Base-by-base conservation (phyloP, 1,140 invertebrate genomes). In the Monochamus saltuarius region DNA sequence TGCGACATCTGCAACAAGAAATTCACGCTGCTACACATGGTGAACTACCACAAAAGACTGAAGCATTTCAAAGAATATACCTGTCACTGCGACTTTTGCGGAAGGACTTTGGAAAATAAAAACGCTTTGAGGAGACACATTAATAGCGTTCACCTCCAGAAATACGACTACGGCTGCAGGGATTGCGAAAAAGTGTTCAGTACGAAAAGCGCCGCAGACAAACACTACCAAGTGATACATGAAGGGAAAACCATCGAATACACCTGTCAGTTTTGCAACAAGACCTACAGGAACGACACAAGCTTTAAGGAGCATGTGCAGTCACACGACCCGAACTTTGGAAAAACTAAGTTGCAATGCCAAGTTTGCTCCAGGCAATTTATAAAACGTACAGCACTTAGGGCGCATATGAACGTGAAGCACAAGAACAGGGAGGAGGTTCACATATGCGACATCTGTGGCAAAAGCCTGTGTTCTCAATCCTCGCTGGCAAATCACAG, bases 401-500 rank as follows among this genome's bases (percentile, higher is more conserved):
- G 22, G 22, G 22, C 22, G 2, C 22, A 29, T 29, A 29, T 29
- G 22, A 29, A 29, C 7, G 10, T 53, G 8, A 9, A 45, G 16
- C 60, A 62, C 38, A 50, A 16, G 11, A 38, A 39, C 6, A 35
- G 13, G 29, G 47, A 39, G 0, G 13, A 49, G 14, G 36, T 36
- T 11, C 35, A 59, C 39, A 57, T 70, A 11, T 92, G 89, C 75
- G 83, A 85, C 57, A 80, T 85, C 42, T 94, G 91, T 75, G 84
- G 83, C 4, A 78, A 88, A 50, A 83, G 85, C 60, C 90, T 91
- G 72, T 86, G 87, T 8, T 78, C 85, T 63, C 84, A 83, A 29
- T 72, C 61, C 14, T 71, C 64, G 11, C 61, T 74, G 47, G 71
- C 57, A 14, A 61, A 66, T 7, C 75, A 74, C 58, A 82, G 88